phyloP scores from a whole-genome alignment of 2,888 invertebrate species.

The Callinectes sapidus region DNA sequence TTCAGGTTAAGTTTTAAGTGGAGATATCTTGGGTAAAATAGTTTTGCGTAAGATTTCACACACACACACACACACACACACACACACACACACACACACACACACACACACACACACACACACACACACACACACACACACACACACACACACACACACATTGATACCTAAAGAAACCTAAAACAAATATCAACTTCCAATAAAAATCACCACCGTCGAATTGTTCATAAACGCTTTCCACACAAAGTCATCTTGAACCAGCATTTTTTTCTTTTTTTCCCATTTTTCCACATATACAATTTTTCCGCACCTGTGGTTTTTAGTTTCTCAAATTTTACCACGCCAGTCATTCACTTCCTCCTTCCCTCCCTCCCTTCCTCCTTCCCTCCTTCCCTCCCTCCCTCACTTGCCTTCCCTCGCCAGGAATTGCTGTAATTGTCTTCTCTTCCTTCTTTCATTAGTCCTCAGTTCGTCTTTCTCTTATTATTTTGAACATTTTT shows the following conservation, averaged over 20 bases:
- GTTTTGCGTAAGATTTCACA: no score
- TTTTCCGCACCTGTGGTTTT: not conserved
- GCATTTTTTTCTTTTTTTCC: not conserved
- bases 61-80: not conserved
- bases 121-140: not conserved
- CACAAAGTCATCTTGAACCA: not conserved
- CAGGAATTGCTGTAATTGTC: not conserved
- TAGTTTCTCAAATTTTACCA: not conserved
- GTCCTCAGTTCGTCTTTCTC: constrained; percentile 10
- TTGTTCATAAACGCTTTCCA: not conserved
- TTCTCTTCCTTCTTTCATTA: not conserved
- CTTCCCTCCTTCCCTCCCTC: not conserved
- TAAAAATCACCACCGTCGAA: not conserved
- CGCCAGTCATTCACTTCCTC: not conserved
- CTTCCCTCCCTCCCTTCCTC: not conserved
- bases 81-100: constrained; percentile 9
- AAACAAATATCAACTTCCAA: no score
- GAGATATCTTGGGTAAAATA: no score
- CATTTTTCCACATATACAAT: no score
- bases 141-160: no score
- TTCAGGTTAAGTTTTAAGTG: no score
- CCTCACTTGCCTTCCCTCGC: not conserved
- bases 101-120: not conserved
- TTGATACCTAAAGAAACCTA: no score
- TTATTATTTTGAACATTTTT: constrained; percentile 5